Evolutionary conservation across 2,113 vertebrate genomes (phyloP).

Genomic region (Sialia sialis): DNA sequence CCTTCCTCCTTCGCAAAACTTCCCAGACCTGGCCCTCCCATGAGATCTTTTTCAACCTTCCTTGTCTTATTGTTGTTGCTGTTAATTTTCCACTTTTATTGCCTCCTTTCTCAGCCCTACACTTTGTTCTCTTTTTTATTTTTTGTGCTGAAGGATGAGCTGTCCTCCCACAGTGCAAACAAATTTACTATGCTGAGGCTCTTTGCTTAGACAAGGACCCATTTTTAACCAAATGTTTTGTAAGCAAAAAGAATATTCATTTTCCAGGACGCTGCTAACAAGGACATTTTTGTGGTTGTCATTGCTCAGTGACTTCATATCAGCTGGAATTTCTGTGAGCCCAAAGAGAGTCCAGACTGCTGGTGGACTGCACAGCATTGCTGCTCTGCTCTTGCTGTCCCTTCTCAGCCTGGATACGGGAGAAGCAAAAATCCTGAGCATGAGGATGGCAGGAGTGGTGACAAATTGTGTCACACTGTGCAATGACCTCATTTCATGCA

Average conservation of each 20-base stretch:
- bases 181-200: neutral
- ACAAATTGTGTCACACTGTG: neutral
- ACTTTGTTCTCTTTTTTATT: neutral
- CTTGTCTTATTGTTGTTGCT: neutral
- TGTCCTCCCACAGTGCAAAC: neutral
- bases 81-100: neutral
- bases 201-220: neutral
- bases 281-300: neutral
- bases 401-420: neutral
- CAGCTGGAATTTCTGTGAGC: neutral
- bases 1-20: neutral
- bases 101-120: neutral
- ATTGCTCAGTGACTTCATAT: neutral
- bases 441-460: neutral
- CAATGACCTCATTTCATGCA: neutral
- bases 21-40: neutral
- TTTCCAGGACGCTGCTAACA: neutral
- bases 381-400: neutral
- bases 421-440: neutral
- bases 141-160: neutral
- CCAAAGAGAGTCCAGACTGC: neutral
- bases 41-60: neutral
- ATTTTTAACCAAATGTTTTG: slow-evolving; percentile 1
- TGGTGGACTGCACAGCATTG: neutral
- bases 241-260: neutral